These are phyloP conservation scores for Hypercompe scribonia DNA, from an alignment of 2,888 invertebrate species.

Conservation along the genomic window DNA sequence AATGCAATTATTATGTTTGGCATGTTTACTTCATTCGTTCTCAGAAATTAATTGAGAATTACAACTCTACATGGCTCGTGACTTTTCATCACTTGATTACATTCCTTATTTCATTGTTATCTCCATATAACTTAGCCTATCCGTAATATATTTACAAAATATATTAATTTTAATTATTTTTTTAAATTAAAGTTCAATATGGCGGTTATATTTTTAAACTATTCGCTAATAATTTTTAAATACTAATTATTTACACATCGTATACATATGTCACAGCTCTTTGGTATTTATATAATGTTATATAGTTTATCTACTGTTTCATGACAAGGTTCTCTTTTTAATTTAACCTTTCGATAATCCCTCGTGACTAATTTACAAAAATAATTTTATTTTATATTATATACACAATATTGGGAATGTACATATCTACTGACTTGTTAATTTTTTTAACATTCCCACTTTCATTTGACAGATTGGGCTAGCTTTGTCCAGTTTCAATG, in stretches of 20 bases:
- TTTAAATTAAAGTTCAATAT: neutral
- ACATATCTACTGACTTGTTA: neutral
- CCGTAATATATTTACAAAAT: neutral
- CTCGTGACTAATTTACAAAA: neutral
- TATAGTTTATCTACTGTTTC: neutral
- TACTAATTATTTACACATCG: conserved; percentile 22
- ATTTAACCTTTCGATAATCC: neutral
- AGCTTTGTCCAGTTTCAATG: conserved; percentile 38
- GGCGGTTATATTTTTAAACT: neutral
- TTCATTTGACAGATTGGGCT: conserved; percentile 32
- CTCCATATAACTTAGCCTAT: neutral
- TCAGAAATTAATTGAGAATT: neutral
- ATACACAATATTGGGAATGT: conserved; percentile 14
- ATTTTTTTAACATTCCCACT: neutral
- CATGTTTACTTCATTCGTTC: neutral
- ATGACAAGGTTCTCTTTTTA: conserved; percentile 1
- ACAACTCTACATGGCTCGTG: neutral
- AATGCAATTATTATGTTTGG: neutral
- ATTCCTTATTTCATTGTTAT: neutral
- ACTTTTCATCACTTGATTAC: neutral
- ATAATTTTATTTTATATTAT: conserved; percentile 5
- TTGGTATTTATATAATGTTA: conserved; percentile 13
- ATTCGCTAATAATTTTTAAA: conserved; percentile 8
- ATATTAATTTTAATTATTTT: neutral
- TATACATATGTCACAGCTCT: conserved; percentile 23